Evolutionary conservation across 2,113 vertebrate genomes (phyloP).

Genomic region (Leucopternis melanops): DNA sequence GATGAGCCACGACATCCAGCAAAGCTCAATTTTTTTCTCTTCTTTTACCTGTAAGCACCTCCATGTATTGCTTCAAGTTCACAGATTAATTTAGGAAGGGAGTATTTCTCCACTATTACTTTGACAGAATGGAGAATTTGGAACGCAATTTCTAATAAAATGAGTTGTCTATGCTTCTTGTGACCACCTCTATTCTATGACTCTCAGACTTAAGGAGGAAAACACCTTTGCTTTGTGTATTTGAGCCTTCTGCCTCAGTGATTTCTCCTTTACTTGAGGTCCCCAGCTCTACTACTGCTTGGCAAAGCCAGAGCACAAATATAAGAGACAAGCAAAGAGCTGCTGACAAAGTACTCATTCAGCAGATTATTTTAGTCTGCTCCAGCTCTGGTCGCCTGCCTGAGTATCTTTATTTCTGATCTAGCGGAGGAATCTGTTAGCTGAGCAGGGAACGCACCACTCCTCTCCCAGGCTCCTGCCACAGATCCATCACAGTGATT

Average conservation of each 20-base stretch:
- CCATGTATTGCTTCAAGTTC: not conserved
- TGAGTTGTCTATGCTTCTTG: not conserved
- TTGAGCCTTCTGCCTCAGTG: not conserved
- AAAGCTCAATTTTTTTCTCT: not conserved
- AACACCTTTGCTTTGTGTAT: not conserved
- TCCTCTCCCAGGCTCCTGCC: not conserved
- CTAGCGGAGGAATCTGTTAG: not conserved
- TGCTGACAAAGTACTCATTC: not conserved
- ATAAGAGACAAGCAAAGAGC: not conserved
- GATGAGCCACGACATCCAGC: not conserved
- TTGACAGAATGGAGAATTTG: not conserved
- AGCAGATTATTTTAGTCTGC: not conserved
- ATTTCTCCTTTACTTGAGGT: not conserved
- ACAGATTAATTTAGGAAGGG: not conserved
- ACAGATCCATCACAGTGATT: not conserved
- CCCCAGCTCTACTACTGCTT: not conserved
- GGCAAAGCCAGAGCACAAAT: not conserved
- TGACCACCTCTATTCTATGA: not conserved
- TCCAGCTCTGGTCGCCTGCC: accelerated
- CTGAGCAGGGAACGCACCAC: not conserved
- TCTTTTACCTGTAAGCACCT: not conserved
- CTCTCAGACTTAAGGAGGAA: not conserved
- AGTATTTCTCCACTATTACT: not conserved
- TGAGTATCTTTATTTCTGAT: not conserved
- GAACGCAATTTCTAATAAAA: not conserved